These are phyloP conservation scores for Thera britannica DNA, from an alignment of 2,888 invertebrate genomes.

Conservation along the genomic window DNA sequence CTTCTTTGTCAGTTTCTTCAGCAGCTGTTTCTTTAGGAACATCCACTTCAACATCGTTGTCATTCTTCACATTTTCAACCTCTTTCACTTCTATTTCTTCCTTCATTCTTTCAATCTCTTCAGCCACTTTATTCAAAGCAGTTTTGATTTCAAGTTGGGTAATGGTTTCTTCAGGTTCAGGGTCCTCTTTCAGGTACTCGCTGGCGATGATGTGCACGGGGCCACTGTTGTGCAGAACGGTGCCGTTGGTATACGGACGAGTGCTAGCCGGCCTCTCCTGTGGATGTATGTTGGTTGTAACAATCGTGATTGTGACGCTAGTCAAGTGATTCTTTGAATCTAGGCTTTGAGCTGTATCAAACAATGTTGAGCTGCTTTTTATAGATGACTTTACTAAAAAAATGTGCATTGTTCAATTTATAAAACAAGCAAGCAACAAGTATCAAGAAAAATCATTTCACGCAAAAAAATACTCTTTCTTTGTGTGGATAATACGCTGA, in stretches of 20 bases:
- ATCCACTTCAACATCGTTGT: conserved; percentile 19
- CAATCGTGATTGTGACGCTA: not conserved
- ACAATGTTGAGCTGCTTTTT: not conserved
- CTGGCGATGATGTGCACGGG: conserved; percentile 75
- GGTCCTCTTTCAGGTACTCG: conserved; percentile 65
- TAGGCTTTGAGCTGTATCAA: not conserved
- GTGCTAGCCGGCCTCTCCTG: conserved; percentile 76
- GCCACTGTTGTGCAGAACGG: conserved; percentile 67
- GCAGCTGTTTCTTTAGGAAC: conserved; percentile 15
- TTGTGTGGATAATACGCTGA: no score
- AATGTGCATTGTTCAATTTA: no score
- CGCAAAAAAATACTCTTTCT: no score
- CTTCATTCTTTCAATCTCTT: conserved; percentile 17
- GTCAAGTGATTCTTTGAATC: not conserved
- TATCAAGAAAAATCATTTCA: no score
- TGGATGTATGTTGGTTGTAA: conserved; percentile 3
- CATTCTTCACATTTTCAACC: conserved; percentile 6
- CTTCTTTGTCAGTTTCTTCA: conserved; percentile 31
- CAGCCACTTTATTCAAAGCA: conserved; percentile 36
- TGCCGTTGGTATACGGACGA: conserved; percentile 78
- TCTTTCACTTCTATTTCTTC: conserved; percentile 8
- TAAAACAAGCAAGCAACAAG: no score
- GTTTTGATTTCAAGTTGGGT: conserved; percentile 38
- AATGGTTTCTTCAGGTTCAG: conserved; percentile 48
- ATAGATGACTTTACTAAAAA: not conserved